These are phyloP conservation scores for Mercenaria mercenaria DNA, from an alignment of 1,140 invertebrate species.

Conservation along the genomic window DNA sequence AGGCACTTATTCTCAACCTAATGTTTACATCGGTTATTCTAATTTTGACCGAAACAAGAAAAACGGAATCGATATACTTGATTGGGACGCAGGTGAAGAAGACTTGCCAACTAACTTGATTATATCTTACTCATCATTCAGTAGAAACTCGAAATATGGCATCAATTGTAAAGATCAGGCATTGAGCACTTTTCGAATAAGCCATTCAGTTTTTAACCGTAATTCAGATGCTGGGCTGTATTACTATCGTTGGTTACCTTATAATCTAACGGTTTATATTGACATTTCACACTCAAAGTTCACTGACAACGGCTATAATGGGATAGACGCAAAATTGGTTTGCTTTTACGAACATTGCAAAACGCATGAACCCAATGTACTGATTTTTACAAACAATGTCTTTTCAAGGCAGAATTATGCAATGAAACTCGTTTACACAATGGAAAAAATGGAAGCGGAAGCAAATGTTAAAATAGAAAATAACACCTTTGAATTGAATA, in stretches of 20 bases:
- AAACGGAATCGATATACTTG: background rate
- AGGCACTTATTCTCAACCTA: background rate
- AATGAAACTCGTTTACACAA: background rate
- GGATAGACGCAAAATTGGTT: background rate
- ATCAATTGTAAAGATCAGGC: background rate
- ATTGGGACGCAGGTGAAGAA: background rate
- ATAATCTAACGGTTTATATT: background rate
- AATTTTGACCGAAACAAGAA: background rate
- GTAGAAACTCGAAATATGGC: background rate
- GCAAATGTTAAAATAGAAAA: background rate
- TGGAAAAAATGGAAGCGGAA: background rate
- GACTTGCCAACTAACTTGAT: background rate
- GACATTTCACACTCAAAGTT: background rate
- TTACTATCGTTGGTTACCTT: background rate
- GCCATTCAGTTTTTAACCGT: background rate
- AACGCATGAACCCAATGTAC: background rate
- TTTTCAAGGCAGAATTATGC: background rate
- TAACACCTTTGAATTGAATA: background rate
- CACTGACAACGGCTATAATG: background rate
- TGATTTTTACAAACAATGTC: background rate
- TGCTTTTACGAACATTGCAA: background rate
- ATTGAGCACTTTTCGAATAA: background rate
- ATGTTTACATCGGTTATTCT: background rate
- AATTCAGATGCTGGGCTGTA: background rate
- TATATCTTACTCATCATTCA: background rate